Evolutionary conservation across 2,113 vertebrate species (phyloP), one percentile per base, ranked within the genome.

Genomic region (Atractosteus spatula): DNA sequence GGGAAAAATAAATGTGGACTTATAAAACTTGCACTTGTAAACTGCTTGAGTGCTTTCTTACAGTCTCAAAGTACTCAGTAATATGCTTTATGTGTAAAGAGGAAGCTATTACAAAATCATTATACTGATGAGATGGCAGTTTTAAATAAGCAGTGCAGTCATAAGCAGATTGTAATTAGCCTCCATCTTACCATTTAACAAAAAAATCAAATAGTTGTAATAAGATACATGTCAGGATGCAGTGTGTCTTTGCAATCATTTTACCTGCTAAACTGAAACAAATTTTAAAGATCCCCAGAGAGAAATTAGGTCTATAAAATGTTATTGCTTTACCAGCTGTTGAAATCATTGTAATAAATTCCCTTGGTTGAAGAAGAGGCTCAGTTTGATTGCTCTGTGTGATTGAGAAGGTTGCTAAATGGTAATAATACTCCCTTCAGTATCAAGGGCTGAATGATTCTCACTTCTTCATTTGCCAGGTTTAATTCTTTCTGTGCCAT

Each of bases 401-500:
- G 80, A 79, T 70, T 79, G 68, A 82, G 67, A 76, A 78, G 69
- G 79, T 73, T 78, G 74, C 82, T 83, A 84, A 79, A 66, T 42
- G 74, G 79, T 69, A 83, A 81, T 83, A 79, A 80, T 75, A 66
- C 74, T 73, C 62, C 51, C 66, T 75, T 78, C 57, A 74, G 77
- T 85, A 82, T 71, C 71, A 73, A 70, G 56, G 69, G 61, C 56
- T 71, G 62, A 66, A 71, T 70, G 73, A 75, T 67, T 70, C 61
- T 57, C 66, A 69, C 73, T 72, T 16, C 66, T 54, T 71, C 75
- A 55, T 62, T 54, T 62, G 73, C 47, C 41, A n/a, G 3, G 17
- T 70, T 43, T 54, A 7, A 13, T 16, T 62, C 62, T 51, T 71
- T 78, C 54, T 12, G 16, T 11, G 16, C 63, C 29, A 59, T 75